phyloP scores from a whole-genome alignment of 2,113 vertebrate species.

The Machaerirhynchus nigripectus region DNA sequence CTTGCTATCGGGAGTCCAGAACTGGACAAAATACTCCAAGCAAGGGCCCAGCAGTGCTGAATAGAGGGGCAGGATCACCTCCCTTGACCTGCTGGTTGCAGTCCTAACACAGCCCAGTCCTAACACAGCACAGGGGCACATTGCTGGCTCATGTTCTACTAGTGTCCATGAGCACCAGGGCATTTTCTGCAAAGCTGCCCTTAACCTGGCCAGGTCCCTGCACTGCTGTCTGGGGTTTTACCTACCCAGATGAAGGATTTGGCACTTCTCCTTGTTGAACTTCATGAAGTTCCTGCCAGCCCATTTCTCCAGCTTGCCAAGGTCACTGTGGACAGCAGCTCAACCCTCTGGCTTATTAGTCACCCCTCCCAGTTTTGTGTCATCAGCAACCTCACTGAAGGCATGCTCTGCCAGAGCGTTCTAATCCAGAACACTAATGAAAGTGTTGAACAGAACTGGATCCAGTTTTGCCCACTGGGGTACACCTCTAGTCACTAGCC shows the following conservation, averaged over 20 bases:
- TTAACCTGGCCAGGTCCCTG: neutral
- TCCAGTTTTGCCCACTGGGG: neutral
- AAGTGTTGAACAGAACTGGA: neutral
- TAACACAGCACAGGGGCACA: neutral
- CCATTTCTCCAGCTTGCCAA: neutral
- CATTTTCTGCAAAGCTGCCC: neutral
- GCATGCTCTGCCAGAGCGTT: neutral
- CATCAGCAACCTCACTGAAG: neutral
- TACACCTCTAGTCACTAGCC: neutral
- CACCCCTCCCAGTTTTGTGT: neutral
- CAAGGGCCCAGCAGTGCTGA: neutral
- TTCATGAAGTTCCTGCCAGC: neutral
- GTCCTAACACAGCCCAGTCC: neutral
- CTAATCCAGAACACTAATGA: neutral
- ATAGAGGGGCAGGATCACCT: neutral
- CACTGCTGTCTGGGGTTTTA: neutral
- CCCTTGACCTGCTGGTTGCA: neutral
- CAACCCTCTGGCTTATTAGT: neutral
- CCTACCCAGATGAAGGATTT: neutral
- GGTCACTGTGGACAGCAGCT: neutral
- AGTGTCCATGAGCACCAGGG: fast-evolving
- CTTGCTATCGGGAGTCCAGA: neutral
- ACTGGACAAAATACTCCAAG: neutral
- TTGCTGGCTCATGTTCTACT: neutral
- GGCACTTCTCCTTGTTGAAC: neutral